Evolutionary conservation across 1,140 invertebrate species (phyloP).

Genomic region (Linepithema humile): DNA sequence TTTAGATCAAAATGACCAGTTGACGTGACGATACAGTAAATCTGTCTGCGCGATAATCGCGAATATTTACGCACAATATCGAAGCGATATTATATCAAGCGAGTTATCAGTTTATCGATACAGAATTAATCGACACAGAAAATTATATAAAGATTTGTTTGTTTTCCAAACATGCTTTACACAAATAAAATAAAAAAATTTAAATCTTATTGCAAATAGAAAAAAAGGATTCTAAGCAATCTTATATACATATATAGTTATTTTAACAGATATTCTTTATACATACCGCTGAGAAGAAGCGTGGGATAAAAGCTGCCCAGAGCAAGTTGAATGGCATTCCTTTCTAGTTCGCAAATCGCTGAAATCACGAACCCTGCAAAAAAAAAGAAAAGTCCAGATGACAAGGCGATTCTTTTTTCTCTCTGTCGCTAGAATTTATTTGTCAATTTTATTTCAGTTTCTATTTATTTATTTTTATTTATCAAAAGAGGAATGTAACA

Average conservation of each 20-base stretch:
- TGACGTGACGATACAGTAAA: neutral
- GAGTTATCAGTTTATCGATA: neutral
- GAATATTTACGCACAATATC: neutral
- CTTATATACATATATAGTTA: neutral
- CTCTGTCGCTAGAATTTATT: neutral
- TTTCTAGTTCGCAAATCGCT: slow-evolving; percentile 95
- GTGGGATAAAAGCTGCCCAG: slow-evolving; percentile 98
- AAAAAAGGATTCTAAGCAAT: neutral
- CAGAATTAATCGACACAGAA: neutral
- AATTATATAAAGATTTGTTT: neutral
- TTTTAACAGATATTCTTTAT: slow-evolving; percentile 18
- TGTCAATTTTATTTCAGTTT: too few relatives aligned
- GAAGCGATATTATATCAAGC: neutral
- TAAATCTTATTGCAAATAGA: neutral
- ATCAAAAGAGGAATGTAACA: neutral
- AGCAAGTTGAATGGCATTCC: slow-evolving; percentile 96
- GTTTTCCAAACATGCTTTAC: too few relatives aligned
- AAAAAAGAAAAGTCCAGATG: neutral
- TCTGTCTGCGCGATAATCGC: neutral
- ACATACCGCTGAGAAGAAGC: slow-evolving; percentile 91
- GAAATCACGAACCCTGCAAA: slow-evolving; percentile 94
- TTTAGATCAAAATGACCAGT: neutral
- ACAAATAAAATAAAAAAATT: too few relatives aligned
- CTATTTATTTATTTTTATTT: neutral
- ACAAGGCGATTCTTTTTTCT: neutral